Base-by-base conservation (phyloP, 2,888 invertebrate genomes). In the Amblyjoppa proteus region DNA sequence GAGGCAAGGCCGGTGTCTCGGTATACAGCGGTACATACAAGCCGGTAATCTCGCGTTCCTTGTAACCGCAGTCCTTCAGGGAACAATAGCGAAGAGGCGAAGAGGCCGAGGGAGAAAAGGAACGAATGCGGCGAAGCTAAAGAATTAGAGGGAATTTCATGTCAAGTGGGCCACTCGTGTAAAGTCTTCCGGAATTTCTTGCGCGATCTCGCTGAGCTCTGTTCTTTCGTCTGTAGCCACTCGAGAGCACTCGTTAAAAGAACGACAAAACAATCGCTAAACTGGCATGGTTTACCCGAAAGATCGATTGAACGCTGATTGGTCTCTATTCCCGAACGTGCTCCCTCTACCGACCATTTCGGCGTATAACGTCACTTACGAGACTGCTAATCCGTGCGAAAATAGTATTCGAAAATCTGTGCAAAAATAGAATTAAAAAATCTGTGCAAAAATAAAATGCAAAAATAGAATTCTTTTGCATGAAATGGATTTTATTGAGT, bases 131-230 rank as follows among this genome's bases (percentile, higher is more conserved):
- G 45, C 45, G 16, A 45, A 45, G 45, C 13, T 45, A 45, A 16
- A 45, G 13, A 45, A 45, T 45, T 45, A 45, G 16, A 4, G 45
- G 45, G 45, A 45, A 16, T 45, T 45, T 45, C 16, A 45, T 16
- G 45, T 71, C 25, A 49, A 13, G 61, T 64, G 71, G 41, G 64
- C 64, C 49, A 45, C n/a, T 31, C 38, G 64, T 45, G n/a, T 49
- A 79, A 64, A 79, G 71, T 64, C 25, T 71, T 34, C 64, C 31
- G 64, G 64, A 71, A 28, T 79, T 38, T n/a, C 31, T 45, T 64
- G 13, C 71, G 38, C 38, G 64, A 58, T 38, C 64, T 71, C 64
- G 11, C 64, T 11, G 25, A 13, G 31, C 28, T 25, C 41, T 58
- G 28, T 64, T 64, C 71, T 20, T 38, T 31, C 34, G 71, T 71